Evolutionary conservation across 2,113 vertebrate species (phyloP).

Genomic region (Heloderma charlesbogerti): DNA sequence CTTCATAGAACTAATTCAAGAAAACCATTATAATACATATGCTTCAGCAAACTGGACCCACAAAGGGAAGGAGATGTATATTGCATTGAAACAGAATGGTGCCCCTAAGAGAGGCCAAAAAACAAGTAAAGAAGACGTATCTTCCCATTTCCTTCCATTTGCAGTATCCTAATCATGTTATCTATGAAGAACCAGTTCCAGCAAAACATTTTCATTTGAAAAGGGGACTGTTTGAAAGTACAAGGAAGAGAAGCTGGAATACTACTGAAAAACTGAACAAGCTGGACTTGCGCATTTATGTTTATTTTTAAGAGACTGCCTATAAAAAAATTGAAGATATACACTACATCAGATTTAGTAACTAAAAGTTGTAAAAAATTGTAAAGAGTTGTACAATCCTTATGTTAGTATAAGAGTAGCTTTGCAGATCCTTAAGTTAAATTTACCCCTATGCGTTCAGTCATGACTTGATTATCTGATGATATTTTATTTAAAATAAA

Average conservation of each 20-base stretch:
- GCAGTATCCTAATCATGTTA: slow-evolving; percentile 79
- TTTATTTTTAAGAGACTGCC: slow-evolving; percentile 86
- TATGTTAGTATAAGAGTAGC: slow-evolving; percentile 81
- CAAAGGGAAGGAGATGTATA: slow-evolving; percentile 93
- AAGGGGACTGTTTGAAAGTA: slow-evolving; percentile 75
- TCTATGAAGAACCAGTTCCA: slow-evolving; percentile 81
- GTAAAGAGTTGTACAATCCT: slow-evolving; percentile 85
- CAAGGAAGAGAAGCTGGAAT: slow-evolving; percentile 83
- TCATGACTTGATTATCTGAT: slow-evolving; percentile 86
- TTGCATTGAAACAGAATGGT: slow-evolving; percentile 93
- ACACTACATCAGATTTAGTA: slow-evolving; percentile 83
- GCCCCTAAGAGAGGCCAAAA: slow-evolving; percentile 89
- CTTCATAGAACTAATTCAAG: slow-evolving; percentile 96
- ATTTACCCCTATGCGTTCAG: slow-evolving; percentile 82
- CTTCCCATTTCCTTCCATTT: slow-evolving; percentile 96
- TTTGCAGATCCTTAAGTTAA: slow-evolving; percentile 85
- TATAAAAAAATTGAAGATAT: slow-evolving; percentile 80
- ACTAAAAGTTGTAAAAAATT: slow-evolving; percentile 88
- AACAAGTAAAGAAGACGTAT: slow-evolving; percentile 91
- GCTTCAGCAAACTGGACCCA: slow-evolving; percentile 94
- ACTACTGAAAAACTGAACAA: slow-evolving; percentile 93
- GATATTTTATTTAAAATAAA: slow-evolving; percentile 85
- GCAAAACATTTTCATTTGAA: slow-evolving; percentile 80
- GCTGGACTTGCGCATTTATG: slow-evolving; percentile 92
- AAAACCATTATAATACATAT: slow-evolving; percentile 97